Conservation (phyloP, 2,888 invertebrate genomes). For the Apamea crenata region DNA sequence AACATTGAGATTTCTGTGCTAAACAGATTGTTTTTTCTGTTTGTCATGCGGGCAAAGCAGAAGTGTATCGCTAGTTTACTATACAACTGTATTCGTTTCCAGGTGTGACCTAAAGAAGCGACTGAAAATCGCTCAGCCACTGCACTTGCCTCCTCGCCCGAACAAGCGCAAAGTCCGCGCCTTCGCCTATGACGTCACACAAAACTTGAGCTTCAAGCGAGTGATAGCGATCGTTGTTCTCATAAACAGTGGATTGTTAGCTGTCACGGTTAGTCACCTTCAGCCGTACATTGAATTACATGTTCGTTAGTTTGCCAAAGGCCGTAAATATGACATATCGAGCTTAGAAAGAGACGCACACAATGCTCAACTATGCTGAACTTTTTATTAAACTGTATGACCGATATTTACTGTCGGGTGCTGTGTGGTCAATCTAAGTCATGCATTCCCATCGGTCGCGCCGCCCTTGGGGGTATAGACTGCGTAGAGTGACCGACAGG, state of each 20-base stretch:
- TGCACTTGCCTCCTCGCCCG: conserved; percentile 99
- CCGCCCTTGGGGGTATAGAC: background rate
- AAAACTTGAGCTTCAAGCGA: conserved; percentile 98
- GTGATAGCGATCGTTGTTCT: conserved; percentile 98
- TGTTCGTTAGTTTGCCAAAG: background rate
- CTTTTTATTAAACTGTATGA: background rate
- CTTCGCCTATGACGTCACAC: conserved; percentile 99
- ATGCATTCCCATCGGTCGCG: background rate
- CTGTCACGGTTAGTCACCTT: conserved; percentile 94
- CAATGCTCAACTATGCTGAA: background rate
- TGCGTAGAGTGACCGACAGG: background rate
- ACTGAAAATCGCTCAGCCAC: conserved; percentile 99
- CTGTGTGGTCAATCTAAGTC: background rate
- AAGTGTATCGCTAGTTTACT: background rate
- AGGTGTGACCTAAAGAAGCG: conserved; percentile 99
- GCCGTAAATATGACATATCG: background rate
- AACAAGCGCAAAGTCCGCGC: conserved; percentile 97
- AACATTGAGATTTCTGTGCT: background rate
- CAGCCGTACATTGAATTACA: background rate
- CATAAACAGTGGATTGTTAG: conserved; percentile 97
- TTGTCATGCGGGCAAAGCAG: background rate
- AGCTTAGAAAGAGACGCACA: background rate
- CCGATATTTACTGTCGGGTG: background rate
- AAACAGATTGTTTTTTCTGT: background rate
- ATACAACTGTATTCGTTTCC: conserved; percentile 12